Evolutionary conservation across 1,140 invertebrate genomes (phyloP), one percentile per base, ranked within the genome.

Genomic region (Camponotus floridanus): DNA sequence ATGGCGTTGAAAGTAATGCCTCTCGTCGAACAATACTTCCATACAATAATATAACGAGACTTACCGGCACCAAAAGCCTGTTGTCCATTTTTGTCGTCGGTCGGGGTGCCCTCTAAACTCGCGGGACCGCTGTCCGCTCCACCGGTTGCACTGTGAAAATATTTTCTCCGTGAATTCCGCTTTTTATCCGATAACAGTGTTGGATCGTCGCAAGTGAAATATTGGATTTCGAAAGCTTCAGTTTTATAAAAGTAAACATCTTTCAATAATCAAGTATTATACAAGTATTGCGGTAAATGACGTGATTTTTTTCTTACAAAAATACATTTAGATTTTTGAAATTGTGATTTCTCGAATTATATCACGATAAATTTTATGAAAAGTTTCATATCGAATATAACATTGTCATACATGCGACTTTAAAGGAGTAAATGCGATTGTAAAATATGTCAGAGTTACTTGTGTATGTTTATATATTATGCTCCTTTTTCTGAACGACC

Each of bases 41-140:
- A 39, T 45, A 73, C 68, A 18, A 51, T 81, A 73, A 45, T 71
- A 33, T 15, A 6, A 26, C 15, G 2, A n/a, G 87, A 95, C 96
- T 96, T 96, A 98, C 97, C 97, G 94, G 97, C 97, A 92, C 97
- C 97, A 93, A 98, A 97, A 48, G 94, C 88, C 87, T 95, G 95
- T 89, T 97, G 97, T 88, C 96, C 97, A 79, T 97, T 97, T 92
- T 97, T 97, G 91, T 98, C 97, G 88, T 98, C 97, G 81, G 96
- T 97, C 80, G 97, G 97, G 36, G 97, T 97, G 85, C 97, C 97
- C 70, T 96, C 96, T 73, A 96, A 96, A 78, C 97, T 97, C 48
- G 95, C 97, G 64, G 97, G 97, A 88, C 97, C 96, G 93, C 97
- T 98, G 93, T 98, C 98, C 21, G 98, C 97, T 83, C 98, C 97